These are phyloP conservation scores for Myotis vivesi DNA, from an alignment of 2,797 vertebrate species.

Conservation along the genomic window DNA sequence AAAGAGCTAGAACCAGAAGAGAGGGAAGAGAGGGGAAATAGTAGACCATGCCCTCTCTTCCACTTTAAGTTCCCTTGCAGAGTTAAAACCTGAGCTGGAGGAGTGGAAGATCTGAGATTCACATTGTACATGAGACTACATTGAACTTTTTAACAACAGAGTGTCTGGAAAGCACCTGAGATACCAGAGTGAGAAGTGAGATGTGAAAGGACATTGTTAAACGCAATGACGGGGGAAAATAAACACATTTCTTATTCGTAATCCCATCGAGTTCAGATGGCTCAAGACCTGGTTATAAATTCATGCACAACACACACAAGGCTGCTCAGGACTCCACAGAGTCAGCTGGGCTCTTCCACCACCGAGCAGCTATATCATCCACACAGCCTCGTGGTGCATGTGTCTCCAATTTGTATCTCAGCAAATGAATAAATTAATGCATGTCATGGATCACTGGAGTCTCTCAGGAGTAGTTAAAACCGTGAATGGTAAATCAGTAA, in stretches of 20 bases:
- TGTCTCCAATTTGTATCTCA: not conserved
- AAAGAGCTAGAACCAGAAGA: not conserved
- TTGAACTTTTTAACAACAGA: not conserved
- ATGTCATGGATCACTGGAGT: not conserved
- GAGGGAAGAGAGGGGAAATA: not conserved
- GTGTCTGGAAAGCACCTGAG: not conserved
- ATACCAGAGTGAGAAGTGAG: not conserved
- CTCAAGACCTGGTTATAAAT: not conserved
- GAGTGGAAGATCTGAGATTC: not conserved
- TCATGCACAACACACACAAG: not conserved
- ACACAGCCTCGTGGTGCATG: not conserved
- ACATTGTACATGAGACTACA: not conserved
- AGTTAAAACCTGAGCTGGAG: not conserved
- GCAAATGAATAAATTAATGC: slow-evolving; percentile 28
- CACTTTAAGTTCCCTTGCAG: not conserved
- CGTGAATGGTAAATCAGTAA: slow-evolving; percentile 34
- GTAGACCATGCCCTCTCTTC: not conserved
- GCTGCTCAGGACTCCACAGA: not conserved
- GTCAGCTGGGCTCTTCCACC: not conserved
- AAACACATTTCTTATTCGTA: not conserved
- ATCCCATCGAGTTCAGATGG: not conserved
- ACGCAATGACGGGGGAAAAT: not conserved
- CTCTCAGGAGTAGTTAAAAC: slow-evolving; percentile 29
- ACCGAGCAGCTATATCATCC: not conserved
- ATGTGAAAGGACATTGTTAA: not conserved